A percentile compares a stretch with the other conserved stretches of the same genome.
phyloP scores from a whole-genome alignment of 2,888 invertebrate species.

The Harpalus rubripes region DNA sequence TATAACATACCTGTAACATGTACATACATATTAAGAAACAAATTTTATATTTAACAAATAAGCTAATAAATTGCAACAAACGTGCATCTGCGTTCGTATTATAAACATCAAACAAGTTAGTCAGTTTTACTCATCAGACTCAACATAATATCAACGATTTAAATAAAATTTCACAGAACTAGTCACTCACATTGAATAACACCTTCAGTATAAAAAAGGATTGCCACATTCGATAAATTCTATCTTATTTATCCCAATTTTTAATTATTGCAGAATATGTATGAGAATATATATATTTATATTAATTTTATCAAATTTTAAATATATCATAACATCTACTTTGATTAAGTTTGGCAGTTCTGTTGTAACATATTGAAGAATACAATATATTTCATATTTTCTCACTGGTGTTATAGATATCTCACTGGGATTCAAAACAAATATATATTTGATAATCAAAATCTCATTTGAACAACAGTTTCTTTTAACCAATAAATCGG shows the following conservation, averaged over 20 bases:
- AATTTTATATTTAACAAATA: slow-evolving; percentile 57
- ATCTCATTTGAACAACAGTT: too few species aligned
- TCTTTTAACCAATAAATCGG: too few species aligned
- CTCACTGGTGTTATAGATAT: background rate
- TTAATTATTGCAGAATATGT: too few species aligned
- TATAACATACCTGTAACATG: slow-evolving; percentile 56
- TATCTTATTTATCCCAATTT: background rate
- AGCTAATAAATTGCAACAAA: slow-evolving; percentile 50
- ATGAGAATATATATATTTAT: too few species aligned
- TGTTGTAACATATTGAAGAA: too few species aligned
- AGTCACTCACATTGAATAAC: slow-evolving; percentile 3
- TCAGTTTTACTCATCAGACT: slow-evolving; percentile 26
- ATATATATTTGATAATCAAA: too few species aligned
- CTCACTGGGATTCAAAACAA: too few species aligned
- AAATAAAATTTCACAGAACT: slow-evolving; percentile 33
- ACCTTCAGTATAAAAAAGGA: background rate
- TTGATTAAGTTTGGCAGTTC: too few species aligned
- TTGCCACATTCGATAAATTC: background rate
- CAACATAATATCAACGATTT: slow-evolving; percentile 18
- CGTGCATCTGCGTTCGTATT: slow-evolving; percentile 44
- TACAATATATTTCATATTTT: background rate
- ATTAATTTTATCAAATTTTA: too few species aligned
- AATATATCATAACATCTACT: too few species aligned
- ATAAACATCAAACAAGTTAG: slow-evolving; percentile 37
- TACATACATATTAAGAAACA: slow-evolving; percentile 56